Conservation (phyloP, 2,888 invertebrate genomes). For the Phyllotreta cruciferae region DNA sequence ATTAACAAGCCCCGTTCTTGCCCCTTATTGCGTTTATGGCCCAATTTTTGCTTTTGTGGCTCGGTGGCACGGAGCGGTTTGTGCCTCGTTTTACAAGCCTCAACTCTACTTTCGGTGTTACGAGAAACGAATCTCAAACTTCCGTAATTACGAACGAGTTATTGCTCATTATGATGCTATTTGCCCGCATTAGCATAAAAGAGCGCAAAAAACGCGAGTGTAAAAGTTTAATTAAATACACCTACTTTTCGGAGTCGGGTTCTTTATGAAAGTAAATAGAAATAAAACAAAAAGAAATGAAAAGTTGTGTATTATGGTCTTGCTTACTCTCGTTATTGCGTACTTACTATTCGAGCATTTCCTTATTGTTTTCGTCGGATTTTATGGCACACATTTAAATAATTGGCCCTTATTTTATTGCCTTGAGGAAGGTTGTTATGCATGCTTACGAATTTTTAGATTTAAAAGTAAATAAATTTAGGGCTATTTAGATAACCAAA, state of each 20-base stretch:
- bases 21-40: constrained; percentile 46
- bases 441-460: too few relatives aligned
- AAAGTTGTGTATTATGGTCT: not conserved
- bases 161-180: constrained; percentile 30
- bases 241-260: constrained; percentile 1
- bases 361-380: too few relatives aligned
- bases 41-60: constrained; percentile 43
- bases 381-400: too few relatives aligned
- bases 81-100: constrained; percentile 29
- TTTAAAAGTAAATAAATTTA: too few relatives aligned
- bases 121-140: constrained; percentile 31
- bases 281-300: constrained; percentile 4
- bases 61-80: constrained; percentile 36
- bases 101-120: constrained; percentile 26
- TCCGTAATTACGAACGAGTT: constrained; percentile 29
- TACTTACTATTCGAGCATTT: too few relatives aligned
- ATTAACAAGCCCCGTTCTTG: constrained; percentile 44
- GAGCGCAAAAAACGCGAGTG: constrained; percentile 13
- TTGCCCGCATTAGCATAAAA: constrained; percentile 23
- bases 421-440: too few relatives aligned
- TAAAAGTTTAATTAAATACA: constrained; percentile 19
- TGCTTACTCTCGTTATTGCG: not conserved
- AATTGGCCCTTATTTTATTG: too few relatives aligned
- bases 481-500: too few relatives aligned
- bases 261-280: constrained; percentile 7